These are phyloP conservation scores for Meandrina meandrites DNA, from an alignment of 92 coral and sea anemone species.

Conservation along the genomic window DNA sequence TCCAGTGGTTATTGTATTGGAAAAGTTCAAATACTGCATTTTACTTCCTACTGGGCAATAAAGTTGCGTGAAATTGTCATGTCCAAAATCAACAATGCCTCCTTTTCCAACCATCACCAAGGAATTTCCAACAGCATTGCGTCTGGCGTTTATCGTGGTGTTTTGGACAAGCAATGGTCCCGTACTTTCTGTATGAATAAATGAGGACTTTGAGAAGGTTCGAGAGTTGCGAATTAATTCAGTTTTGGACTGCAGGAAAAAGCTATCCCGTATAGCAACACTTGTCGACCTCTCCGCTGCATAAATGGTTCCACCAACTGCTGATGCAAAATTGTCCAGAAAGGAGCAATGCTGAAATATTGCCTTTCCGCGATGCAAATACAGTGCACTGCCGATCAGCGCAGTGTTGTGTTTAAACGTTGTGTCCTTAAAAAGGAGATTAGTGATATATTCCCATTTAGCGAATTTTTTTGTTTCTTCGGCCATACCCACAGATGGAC, in stretches of 20 bases:
- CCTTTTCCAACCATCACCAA: constrained; percentile 51
- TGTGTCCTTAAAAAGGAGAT: constrained; percentile 30
- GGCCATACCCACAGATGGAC: neutral
- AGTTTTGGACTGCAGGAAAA: constrained; percentile 25
- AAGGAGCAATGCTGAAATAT: constrained; percentile 50
- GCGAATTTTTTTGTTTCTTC: neutral
- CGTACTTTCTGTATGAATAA: constrained; percentile 56
- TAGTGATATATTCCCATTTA: constrained; percentile 58
- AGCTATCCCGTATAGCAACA: constrained; percentile 11
- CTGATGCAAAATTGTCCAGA: constrained; percentile 62
- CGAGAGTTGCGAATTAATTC: neutral
- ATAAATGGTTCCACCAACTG: constrained; percentile 39
- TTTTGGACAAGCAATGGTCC: constrained; percentile 53
- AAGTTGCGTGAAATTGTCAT: constrained; percentile 17
- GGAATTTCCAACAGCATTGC: constrained; percentile 15
- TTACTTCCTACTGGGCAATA: constrained; percentile 53
- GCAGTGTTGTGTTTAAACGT: constrained; percentile 62
- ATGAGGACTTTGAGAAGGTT: constrained; percentile 12
- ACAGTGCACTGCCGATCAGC: constrained; percentile 57
- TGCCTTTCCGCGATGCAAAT: constrained; percentile 41
- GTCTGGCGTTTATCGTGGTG: constrained; percentile 12
- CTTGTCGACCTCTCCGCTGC: constrained; percentile 34
- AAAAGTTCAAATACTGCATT: constrained; percentile 32
- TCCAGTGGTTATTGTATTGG: constrained; percentile 33
- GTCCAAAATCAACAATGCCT: constrained; percentile 47